Evolutionary conservation across 1,140 invertebrate genomes (phyloP).

Genomic region (Diabrotica undecimpunctata): DNA sequence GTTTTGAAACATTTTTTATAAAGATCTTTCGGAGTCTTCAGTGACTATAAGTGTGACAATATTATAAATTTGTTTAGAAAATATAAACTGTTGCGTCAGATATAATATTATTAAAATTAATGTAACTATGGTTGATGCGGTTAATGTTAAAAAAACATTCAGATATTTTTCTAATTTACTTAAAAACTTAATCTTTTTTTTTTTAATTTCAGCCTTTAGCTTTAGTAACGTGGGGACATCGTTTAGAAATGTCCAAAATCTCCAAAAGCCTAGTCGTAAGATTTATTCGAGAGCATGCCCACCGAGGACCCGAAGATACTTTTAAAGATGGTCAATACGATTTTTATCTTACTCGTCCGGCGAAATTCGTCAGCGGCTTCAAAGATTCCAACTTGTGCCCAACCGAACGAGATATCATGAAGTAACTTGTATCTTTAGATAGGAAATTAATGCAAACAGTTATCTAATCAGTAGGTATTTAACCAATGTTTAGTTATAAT

Average conservation of each 20-base stretch:
- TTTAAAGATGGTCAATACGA: constrained; percentile 61
- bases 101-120: no score
- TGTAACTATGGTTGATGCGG: no score
- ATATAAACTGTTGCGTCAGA: no score
- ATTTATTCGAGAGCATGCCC: constrained; percentile 66
- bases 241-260: constrained; percentile 68
- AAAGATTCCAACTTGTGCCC: constrained; percentile 54
- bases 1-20: no score
- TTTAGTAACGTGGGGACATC: constrained; percentile 73
- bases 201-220: constrained; percentile 64
- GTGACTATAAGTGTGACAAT: no score
- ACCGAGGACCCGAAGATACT: constrained; percentile 63
- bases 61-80: no score
- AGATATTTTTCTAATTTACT: no score
- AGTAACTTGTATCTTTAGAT: constrained; percentile 5
- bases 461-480: background rate
- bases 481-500: no score
- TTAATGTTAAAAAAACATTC: no score
- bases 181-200: constrained; percentile 7
- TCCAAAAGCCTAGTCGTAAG: constrained; percentile 53
- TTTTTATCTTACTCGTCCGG: constrained; percentile 40
- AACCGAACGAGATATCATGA: constrained; percentile 6
- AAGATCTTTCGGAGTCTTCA: no score
- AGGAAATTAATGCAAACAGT: background rate
- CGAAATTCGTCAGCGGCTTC: constrained; percentile 53